Percentiles rank a stretch among this genome's conserved stretches.
These are phyloP conservation scores for Drosophila burlai DNA, from an alignment of 1,140 invertebrate species.

Conservation along the genomic window DNA sequence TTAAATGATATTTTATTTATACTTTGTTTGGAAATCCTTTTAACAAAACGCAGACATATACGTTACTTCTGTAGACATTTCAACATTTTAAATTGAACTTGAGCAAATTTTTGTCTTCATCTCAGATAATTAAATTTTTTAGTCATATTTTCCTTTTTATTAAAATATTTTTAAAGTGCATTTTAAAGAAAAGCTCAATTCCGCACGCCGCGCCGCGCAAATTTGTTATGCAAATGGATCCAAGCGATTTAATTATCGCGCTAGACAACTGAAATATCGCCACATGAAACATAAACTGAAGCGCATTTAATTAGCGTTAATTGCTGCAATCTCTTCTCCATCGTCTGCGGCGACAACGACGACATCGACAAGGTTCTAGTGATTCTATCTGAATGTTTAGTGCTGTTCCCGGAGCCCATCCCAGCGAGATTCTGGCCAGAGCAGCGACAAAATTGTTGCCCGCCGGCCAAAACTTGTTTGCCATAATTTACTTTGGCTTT, in stretches of 20 bases:
- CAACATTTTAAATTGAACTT: too few species aligned
- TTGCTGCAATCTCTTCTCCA: slow-evolving; percentile 77
- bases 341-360: slow-evolving; percentile 54
- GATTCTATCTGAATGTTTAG: slow-evolving; percentile 58
- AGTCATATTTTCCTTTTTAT: neutral
- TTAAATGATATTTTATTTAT: too few species aligned
- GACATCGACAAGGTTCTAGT: slow-evolving; percentile 59
- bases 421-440: slow-evolving; percentile 15
- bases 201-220: slow-evolving; percentile 28
- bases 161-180: slow-evolving; percentile 7
- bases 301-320: slow-evolving; percentile 84
- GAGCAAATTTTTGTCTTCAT: too few species aligned
- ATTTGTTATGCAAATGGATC: slow-evolving; percentile 81
- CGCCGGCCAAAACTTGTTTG: slow-evolving; percentile 83
- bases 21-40: neutral
- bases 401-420: slow-evolving; percentile 36
- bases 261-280: slow-evolving; percentile 83
- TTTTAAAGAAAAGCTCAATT: slow-evolving; percentile 4
- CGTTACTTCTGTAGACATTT: too few species aligned
- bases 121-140: too few species aligned
- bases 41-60: too few species aligned
- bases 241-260: slow-evolving; percentile 81
- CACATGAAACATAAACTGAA: slow-evolving; percentile 83
- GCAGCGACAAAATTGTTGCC: slow-evolving; percentile 81
- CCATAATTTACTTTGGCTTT: slow-evolving; percentile 79